Evolutionary conservation across 2,888 invertebrate genomes (phyloP), one percentile per base, ranked within the genome.

Genomic region (Loripinus fragilis): DNA sequence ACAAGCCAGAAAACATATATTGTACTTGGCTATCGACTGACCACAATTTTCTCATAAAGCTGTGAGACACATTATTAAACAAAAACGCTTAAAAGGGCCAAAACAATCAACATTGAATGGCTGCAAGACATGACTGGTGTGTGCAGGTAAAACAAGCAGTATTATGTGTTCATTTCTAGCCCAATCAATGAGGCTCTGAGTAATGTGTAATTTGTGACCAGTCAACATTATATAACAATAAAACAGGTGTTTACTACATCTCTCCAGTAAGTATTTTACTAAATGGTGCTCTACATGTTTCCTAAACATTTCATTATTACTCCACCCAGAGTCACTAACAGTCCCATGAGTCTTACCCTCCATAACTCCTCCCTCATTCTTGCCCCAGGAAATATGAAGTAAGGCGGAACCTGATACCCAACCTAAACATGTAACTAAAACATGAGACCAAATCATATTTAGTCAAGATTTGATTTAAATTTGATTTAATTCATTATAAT

Each of bases 131-230:
- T 83, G 80, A 20, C 78, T 78, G 79, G 38, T 38, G 12, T 38
- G 38, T 8, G 38, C 38, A 38, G 38, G 38, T 38, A 38, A 12
- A 38, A 38, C 55, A 66, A 85, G 83, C 23, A 85, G 55, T 23
- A 81, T 74, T 3, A 84, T 67, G 55, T 85, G 71, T 17, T 80
- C 55, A 33, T 70, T 45, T 64, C 68, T 77, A 3, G 85, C 83
- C 85, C 80, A 85, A 3, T 78, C 76, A 65, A 81, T 77, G 28
- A 84, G 41, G 30, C 65, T 55, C 15, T 76, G 28, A 28, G 41
- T 67, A 30, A 81, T 73, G 30, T 78, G 48, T 20, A 76, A 76
- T 28, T 50, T 76, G 45, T 74, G 70, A 8, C 83, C 83, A 71
- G 78, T 77, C n/a, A n/a, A n/a, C n/a, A n/a, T n/a, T n/a, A 50